Evolutionary conservation across 1,140 invertebrate species (phyloP), one percentile per base, ranked within the genome.

Genomic region (Drosophila yakuba): DNA sequence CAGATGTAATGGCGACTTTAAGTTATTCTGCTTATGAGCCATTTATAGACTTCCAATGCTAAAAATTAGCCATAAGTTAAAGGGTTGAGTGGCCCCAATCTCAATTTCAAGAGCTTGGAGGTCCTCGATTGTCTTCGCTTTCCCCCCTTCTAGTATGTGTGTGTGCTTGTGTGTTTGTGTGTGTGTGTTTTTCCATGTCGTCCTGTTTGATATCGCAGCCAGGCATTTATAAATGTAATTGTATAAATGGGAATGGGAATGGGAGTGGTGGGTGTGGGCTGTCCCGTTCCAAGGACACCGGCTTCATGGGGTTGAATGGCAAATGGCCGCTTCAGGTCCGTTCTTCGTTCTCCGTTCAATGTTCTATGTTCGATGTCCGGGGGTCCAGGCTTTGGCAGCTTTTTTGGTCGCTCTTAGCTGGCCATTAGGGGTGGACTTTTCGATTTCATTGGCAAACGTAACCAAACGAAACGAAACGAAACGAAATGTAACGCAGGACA

Each of bases 201-300:
- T 38, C 58, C 38, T 71, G 76, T 67, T 80, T 84, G 80, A 71
- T 83, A 79, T 71, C 51, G 73, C 59, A 48, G 69, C 23, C 52
- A 50, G 81, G 78, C 80, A 83, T 83, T 83, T 83, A 84, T 61
- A 84, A 80, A 73, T 80, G 80, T 83, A 80, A 84, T 83, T 83
- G 80, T 80, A 57, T 55, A 80, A 83, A 78, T 82, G 74, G 63
- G 20, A 2, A 20, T 20, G 20, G 20, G 20, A 20, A 20, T 35
- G 44, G 12, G 23, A 17, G 43, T 25, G 55, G 47, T 35, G 44
- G 12, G 23, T n/a, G 43, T 10, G 43, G 54, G 69, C 17, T 61
- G 67, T 48, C 35, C 52, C 25, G 11, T 39, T 25, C 47, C 55
- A 58, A 68, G 64, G 64, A 64, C 64, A 60, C 44, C 35, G 63